A percentile compares a stretch with the other conserved stretches of the same genome.
Conservation (phyloP, 1,140 invertebrate species). For the Drosophila tropicalis region DNA sequence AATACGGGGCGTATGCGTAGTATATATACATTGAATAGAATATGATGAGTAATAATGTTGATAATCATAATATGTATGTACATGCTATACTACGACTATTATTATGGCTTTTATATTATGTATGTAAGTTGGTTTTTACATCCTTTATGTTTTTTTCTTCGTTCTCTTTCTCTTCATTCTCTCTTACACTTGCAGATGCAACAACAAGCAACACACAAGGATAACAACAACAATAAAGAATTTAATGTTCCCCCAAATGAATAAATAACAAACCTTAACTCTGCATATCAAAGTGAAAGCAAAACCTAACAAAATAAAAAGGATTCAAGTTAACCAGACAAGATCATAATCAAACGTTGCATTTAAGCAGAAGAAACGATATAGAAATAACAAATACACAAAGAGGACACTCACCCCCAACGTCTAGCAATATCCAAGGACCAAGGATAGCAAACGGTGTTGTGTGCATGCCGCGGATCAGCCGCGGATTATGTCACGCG, state of each 20-base stretch:
- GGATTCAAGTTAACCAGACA: slow-evolving; percentile 19
- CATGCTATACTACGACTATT: neutral
- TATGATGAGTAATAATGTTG: slow-evolving; percentile 5
- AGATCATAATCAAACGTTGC: slow-evolving; percentile 64
- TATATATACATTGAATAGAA: slow-evolving; percentile 34
- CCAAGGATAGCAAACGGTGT: slow-evolving; percentile 8
- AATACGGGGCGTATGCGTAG: slow-evolving; percentile 64
- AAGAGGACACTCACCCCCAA: slow-evolving; percentile 3
- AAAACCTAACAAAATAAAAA: slow-evolving; percentile 3
- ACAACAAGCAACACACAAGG: slow-evolving; percentile 27
- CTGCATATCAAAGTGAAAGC: slow-evolving; percentile 52
- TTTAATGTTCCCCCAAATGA: slow-evolving; percentile 18
- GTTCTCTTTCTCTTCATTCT: slow-evolving; percentile 54
- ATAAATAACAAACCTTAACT: slow-evolving; percentile 19
- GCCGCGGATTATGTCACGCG: slow-evolving; percentile 88
- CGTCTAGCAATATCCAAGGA: slow-evolving; percentile 2
- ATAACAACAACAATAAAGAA: slow-evolving; percentile 50
- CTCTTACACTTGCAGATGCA: slow-evolving; percentile 75
- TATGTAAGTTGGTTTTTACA: slow-evolving; percentile 45
- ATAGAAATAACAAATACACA: neutral
- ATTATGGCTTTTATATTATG: slow-evolving; percentile 17
- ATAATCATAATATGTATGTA: neutral
- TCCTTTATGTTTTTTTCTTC: slow-evolving; percentile 60
- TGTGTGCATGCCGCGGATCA: slow-evolving; percentile 78
- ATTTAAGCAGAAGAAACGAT: slow-evolving; percentile 50